Conservation (phyloP, 2,888 invertebrate species). For the Ochropacha duplaris region DNA sequence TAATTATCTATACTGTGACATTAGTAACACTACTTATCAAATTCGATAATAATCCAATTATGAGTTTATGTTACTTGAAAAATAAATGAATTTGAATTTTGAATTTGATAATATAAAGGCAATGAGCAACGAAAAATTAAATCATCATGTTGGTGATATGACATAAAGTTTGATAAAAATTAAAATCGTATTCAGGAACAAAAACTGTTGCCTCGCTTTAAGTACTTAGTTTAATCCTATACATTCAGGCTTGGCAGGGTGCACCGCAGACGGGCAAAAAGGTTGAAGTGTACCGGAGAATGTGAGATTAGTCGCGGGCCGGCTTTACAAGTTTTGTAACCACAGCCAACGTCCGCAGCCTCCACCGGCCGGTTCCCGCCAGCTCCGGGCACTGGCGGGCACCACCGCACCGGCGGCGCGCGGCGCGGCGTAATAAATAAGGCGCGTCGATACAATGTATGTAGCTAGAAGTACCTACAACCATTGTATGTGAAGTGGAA, state of each 20-base stretch:
- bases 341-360: slow-evolving; percentile 26
- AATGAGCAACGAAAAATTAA: too few relatives aligned
- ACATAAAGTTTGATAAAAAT: too few relatives aligned
- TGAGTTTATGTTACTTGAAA: too few relatives aligned
- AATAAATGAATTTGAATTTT: too few relatives aligned
- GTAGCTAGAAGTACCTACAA: slow-evolving; percentile 22
- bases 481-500: slow-evolving; percentile 8
- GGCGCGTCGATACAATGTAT: slow-evolving; percentile 26
- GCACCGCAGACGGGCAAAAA: slow-evolving; percentile 62
- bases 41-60: too few relatives aligned
- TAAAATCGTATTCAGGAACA: neutral
- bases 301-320: slow-evolving; percentile 53
- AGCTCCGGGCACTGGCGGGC: slow-evolving; percentile 12
- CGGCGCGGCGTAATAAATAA: slow-evolving; percentile 56
- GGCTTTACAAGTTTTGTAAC: slow-evolving; percentile 39
- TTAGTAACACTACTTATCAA: too few relatives aligned
- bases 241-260: slow-evolving; percentile 24
- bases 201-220: neutral
- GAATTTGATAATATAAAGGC: too few relatives aligned
- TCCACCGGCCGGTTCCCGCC: slow-evolving; percentile 19
- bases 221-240: slow-evolving; percentile 19
- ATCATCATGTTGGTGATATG: too few relatives aligned
- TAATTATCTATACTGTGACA: too few relatives aligned
- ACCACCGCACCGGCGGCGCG: too few relatives aligned
- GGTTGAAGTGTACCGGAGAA: slow-evolving; percentile 51